Evolutionary conservation across 2,888 invertebrate genomes (phyloP).

Genomic region (Gryllus longicercus): DNA sequence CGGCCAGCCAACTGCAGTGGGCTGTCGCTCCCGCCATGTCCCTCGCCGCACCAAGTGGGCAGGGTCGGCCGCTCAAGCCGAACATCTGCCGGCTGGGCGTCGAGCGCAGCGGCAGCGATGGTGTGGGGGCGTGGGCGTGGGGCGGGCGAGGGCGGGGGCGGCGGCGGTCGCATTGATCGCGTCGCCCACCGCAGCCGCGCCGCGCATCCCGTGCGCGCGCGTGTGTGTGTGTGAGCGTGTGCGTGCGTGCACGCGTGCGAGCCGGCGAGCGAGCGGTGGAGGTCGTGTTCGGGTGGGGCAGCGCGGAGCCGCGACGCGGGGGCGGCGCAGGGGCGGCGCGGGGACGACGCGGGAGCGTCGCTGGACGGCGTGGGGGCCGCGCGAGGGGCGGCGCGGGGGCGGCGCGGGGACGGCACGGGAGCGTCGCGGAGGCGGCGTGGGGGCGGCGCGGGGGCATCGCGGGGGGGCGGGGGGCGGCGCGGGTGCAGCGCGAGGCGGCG

Average conservation of each 20-base stretch:
- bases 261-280: background rate
- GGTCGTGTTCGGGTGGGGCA: background rate
- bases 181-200: background rate
- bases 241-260: background rate
- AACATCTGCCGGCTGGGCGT: background rate
- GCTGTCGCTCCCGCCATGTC: background rate
- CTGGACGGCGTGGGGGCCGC: no score
- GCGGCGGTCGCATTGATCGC: constrained; percentile 9
- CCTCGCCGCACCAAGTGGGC: background rate
- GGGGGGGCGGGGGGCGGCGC: no score
- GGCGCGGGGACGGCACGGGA: background rate
- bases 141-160: background rate
- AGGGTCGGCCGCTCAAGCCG: background rate
- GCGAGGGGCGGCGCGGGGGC: background rate
- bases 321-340: no score
- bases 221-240: background rate
- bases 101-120: background rate
- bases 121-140: background rate
- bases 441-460: background rate
- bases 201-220: background rate
- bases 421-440: background rate
- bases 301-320: no score
- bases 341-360: no score
- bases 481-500: no score
- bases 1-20: no score